Percentiles rank a stretch among this genome's conserved stretches.
phyloP scores from a whole-genome alignment of 2,113 vertebrate genomes.

The Trogon melanurus region DNA sequence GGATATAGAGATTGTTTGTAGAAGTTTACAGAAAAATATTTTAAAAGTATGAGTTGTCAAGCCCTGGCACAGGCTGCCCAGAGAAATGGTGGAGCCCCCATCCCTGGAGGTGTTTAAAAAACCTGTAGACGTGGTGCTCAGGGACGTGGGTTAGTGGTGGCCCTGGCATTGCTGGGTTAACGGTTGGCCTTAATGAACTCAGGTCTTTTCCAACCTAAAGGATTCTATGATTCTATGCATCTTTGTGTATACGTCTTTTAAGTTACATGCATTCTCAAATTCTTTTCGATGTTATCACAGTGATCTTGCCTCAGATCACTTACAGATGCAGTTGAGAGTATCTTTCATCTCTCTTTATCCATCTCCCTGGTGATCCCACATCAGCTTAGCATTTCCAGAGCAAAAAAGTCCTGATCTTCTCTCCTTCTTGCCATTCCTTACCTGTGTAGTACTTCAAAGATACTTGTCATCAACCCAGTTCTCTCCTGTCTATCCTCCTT shows the following conservation, averaged over 20 bases:
- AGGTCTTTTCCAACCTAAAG: too few relatives aligned
- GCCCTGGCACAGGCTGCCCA: too few relatives aligned
- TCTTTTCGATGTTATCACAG: neutral
- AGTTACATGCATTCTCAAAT: neutral
- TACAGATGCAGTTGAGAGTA: neutral
- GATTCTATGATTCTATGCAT: too few relatives aligned
- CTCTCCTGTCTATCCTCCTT: constrained; percentile 10
- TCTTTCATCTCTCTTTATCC: constrained; percentile 40
- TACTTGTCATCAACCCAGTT: constrained; percentile 34
- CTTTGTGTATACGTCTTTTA: neutral
- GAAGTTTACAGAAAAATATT: neutral
- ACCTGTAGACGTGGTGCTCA: too few relatives aligned
- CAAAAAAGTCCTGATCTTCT: constrained; percentile 7
- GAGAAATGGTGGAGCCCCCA: too few relatives aligned
- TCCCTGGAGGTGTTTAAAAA: too few relatives aligned
- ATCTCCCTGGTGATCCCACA: neutral
- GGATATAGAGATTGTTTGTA: neutral
- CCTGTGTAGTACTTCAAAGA: constrained; percentile 26
- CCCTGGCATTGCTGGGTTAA: too few relatives aligned
- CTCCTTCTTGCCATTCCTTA: constrained; percentile 16
- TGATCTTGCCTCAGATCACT: neutral
- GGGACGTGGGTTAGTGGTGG: too few relatives aligned
- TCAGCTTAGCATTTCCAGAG: constrained; percentile 29
- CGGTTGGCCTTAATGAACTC: too few relatives aligned
- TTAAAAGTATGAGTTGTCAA: neutral